Percentiles rank a stretch among this genome's conserved stretches.
These are phyloP conservation scores for Paracanthobrama guichenoti DNA, from an alignment of 2,113 vertebrate genomes.

Conservation along the genomic window DNA sequence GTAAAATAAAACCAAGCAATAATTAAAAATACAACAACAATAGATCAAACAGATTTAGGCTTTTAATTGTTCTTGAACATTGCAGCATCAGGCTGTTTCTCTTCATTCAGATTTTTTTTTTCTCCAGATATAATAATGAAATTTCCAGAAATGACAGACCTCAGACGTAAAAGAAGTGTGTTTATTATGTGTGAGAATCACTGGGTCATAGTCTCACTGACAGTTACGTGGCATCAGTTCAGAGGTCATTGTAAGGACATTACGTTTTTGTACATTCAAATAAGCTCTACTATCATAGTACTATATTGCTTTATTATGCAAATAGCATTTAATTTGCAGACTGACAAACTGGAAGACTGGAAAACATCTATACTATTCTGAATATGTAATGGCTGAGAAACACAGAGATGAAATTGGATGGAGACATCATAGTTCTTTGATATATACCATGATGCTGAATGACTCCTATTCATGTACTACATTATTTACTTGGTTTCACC, in stretches of 20 bases:
- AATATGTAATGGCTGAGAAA: neutral
- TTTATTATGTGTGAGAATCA: slow-evolving; percentile 31
- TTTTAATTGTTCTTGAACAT: neutral
- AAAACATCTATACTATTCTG: neutral
- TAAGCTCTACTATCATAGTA: neutral
- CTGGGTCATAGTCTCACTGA: slow-evolving; percentile 2
- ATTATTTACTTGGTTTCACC: neutral
- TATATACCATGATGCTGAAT: neutral
- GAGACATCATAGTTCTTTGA: neutral
- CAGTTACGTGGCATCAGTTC: slow-evolving; percentile 17
- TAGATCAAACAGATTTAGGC: neutral
- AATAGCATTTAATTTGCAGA: neutral
- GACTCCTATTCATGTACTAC: neutral
- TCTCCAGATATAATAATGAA: neutral
- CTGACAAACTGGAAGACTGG: neutral
- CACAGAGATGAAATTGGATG: neutral
- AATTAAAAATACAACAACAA: neutral
- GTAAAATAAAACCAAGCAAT: neutral
- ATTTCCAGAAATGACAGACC: slow-evolving; percentile 14
- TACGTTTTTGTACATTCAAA: neutral
- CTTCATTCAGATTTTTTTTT: neutral
- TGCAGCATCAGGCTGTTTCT: neutral
- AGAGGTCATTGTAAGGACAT: slow-evolving; percentile 9
- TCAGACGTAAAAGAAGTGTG: neutral
- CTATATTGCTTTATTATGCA: neutral